A percentile compares a stretch with the other conserved stretches of the same genome.
Evolutionary conservation across 1,140 invertebrate genomes (phyloP).

Genomic region (Probaryconus sp.): DNA sequence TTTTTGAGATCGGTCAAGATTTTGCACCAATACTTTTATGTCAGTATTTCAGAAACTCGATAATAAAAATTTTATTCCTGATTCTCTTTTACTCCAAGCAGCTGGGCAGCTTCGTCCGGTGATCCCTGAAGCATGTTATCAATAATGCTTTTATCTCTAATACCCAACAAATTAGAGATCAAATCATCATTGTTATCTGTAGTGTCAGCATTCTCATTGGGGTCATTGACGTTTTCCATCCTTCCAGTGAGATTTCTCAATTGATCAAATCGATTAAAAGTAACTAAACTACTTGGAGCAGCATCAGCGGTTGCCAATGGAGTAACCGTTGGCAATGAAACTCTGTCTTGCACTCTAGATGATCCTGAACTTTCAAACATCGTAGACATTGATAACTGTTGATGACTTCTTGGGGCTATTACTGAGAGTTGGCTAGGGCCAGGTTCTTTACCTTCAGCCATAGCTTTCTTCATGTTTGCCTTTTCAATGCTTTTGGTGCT

Average conservation of each 20-base stretch:
- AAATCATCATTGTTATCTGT: conserved; percentile 84
- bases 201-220: conserved; percentile 68
- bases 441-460: conserved; percentile 76
- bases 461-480: conserved; percentile 59
- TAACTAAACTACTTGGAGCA: conserved; percentile 68
- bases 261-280: conserved; percentile 74
- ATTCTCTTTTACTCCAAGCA: conserved; percentile 86
- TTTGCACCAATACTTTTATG: no score
- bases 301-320: conserved; percentile 72
- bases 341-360: conserved; percentile 64
- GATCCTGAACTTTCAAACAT: conserved; percentile 55
- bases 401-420: conserved; percentile 73
- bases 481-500: conserved; percentile 70
- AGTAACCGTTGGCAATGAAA: conserved; percentile 70
- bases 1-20: background rate
- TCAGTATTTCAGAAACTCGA: background rate
- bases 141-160: conserved; percentile 90
- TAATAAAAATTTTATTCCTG: conserved; percentile 64
- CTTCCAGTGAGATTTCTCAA: conserved; percentile 77
- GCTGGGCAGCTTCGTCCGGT: conserved; percentile 91
- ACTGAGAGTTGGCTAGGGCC: conserved; percentile 74
- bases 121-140: conserved; percentile 90
- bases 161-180: conserved; percentile 92
- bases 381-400: conserved; percentile 61
- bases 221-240: conserved; percentile 72